Base-by-base conservation (phyloP, 2,888 invertebrate genomes). In the Cryptocheilus praepositus region DNA sequence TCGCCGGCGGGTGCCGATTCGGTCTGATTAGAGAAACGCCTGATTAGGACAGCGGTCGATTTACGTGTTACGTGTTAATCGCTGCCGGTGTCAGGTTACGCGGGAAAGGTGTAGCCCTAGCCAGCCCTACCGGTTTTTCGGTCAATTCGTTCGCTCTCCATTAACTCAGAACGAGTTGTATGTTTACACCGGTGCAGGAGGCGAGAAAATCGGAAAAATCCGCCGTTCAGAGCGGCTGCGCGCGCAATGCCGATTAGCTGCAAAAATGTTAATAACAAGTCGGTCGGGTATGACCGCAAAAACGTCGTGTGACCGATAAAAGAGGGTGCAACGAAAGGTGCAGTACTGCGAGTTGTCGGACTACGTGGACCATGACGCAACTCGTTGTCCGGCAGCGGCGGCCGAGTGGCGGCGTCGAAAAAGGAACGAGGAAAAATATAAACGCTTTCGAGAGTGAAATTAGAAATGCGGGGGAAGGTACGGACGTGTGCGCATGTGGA, bases 211-310 rank as follows among this genome's bases (percentile, higher is more conserved):
- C 11, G 15, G 49, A 18, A 2, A 49, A 18, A 49, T 49, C n/a
- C n/a, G 19, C 16, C 49, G 18, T 49, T 15, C 19, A 19, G 21
- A 5, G 22, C 11, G 7, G 15, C 18, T 19, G 21, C 52, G 19
- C 15, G 21, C 21, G 36, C 36, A 11, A 49, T 49, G 49, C 49
- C 49, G 49, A 21, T 21, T 28, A 11, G 43, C 53, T 60, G 44
- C 62, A 67, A 70, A 72, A 78, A 76, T 76, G 55, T 25, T 78
- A 78, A 78, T 78, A 69, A 74, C 76, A 69, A 67, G 62, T 67
- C 66, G 53, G 59, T 19, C 55, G 28, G 19, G 49, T 53, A n/a
- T 28, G 36, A 61, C 45, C 46, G 54, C 54, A 56, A 65, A 61
- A 68, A 65, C 54, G n/a, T 11, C 53, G 16, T 18, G 61, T 15